phyloP scores from a whole-genome alignment of 2,113 vertebrate genomes.

The Onychostoma macrolepis region DNA sequence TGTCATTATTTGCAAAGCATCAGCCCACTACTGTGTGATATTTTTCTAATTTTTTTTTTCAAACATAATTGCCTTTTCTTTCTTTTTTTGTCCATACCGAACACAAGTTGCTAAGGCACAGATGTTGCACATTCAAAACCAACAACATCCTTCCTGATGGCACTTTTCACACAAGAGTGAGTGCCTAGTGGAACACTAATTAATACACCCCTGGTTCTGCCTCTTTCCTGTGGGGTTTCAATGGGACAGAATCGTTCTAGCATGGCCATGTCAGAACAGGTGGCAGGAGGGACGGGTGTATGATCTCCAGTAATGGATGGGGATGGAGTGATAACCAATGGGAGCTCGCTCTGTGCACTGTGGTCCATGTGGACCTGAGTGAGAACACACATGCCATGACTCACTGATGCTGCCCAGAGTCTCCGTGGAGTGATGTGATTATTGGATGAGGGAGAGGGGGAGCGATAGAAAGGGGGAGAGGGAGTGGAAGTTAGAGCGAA shows the following conservation, averaged over 20 bases:
- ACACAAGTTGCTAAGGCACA: constrained; percentile 29
- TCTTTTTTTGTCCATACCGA: background rate
- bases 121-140: constrained; percentile 43
- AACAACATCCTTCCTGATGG: constrained; percentile 41
- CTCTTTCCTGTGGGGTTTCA: constrained; percentile 34
- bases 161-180: constrained; percentile 51
- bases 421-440: constrained; percentile 48
- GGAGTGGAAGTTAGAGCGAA: constrained; percentile 15
- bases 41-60: constrained; percentile 14
- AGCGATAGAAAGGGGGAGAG: constrained; percentile 22
- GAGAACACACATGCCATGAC: constrained; percentile 54
- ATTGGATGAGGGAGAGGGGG: constrained; percentile 50
- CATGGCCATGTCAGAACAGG: constrained; percentile 53
- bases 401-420: constrained; percentile 48
- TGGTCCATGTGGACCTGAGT: constrained; percentile 52
- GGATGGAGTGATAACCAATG: constrained; percentile 48
- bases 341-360: constrained; percentile 25
- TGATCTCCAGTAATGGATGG: constrained; percentile 58
- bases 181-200: constrained; percentile 50
- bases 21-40: background rate
- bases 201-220: constrained; percentile 46
- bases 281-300: constrained; percentile 49
- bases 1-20: background rate
- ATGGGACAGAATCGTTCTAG: constrained; percentile 44
- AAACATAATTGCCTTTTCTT: constrained; percentile 4